Base-by-base conservation (phyloP, 2,797 vertebrate species). In the Triplophysa yarkandensis region DNA sequence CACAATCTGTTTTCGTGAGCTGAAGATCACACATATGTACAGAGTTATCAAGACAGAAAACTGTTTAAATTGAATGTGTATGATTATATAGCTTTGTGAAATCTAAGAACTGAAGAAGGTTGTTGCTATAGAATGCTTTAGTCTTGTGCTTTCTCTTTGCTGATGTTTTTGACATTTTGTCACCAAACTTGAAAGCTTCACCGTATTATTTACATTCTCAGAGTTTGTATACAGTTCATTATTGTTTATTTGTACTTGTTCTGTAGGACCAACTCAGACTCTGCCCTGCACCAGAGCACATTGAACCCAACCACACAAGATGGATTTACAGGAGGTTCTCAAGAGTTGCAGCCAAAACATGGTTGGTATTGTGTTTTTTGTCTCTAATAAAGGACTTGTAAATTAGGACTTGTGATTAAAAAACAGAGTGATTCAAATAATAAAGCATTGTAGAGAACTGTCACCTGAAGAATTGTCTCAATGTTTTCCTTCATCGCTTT, bases 251-350 rank as follows among this genome's bases (percentile, higher is more conserved):
- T 66, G 11, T 65, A 14, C 62, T 66, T 65, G 2, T 64, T 16
- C 30, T 76, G 23, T 88, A 99, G 98, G 93, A 98, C 97, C 82
- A 98, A 99, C 86, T 99, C 98, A 0, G 98, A 99, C 88, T 99
- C 98, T 4, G 97, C 98, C 77, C 89, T 99, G 85, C 98, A 99
- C 85, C 97, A 98, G 95, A 99, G 96, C 85, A 92, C 97, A 79
- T 95, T 98, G 94, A 93, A 94, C 52, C 95, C 95, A 0, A 88
- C 92, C 75, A 93, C 94, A 27, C 93, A 95, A 80, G 96, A 99
- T 71, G 83, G 94, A 71, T 98, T 97, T 74, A 88, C 92, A 0
- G 94, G 93, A 62, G 94, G 94, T 4, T 95, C 96, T 0, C 96
- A 98, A 87, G 96, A 99, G 62, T 87, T 95, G 68, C 96, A 98